Evolutionary conservation across 2,888 invertebrate species (phyloP).

Genomic region (Melinaea menophilus): DNA sequence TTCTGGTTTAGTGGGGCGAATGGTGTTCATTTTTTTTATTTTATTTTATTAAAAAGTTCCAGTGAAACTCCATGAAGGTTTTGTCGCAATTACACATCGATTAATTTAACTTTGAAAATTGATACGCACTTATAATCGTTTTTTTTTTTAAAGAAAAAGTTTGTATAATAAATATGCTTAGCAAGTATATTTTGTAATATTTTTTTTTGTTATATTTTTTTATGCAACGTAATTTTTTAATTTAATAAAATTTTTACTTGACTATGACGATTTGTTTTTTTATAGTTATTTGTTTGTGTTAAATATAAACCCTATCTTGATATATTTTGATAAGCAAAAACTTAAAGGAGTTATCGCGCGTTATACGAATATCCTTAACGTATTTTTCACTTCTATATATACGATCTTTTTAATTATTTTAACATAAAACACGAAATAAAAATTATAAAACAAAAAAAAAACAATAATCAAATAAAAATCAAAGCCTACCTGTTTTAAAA

Average conservation of each 20-base stretch:
- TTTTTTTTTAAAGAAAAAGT: too few species aligned
- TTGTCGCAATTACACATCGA: slow-evolving; percentile 17
- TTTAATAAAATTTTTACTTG: too few species aligned
- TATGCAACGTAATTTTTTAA: not conserved
- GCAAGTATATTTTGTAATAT: not conserved
- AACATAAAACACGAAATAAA: slow-evolving; percentile 12
- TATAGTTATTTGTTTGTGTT: too few species aligned
- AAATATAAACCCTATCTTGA: too few species aligned
- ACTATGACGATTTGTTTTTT: not conserved
- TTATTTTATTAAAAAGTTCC: slow-evolving; percentile 51
- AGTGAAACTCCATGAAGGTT: slow-evolving; percentile 57
- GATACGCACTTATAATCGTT: too few species aligned
- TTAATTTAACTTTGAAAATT: too few species aligned
- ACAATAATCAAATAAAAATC: slow-evolving; percentile 6
- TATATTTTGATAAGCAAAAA: too few species aligned
- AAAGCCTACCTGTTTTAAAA: slow-evolving; percentile 45
- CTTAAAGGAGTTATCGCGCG: too few species aligned
- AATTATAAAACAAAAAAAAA: slow-evolving; percentile 8
- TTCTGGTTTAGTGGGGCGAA: slow-evolving; percentile 69
- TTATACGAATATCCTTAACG: too few species aligned
- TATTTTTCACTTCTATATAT: too few species aligned
- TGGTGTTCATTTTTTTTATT: slow-evolving; percentile 55
- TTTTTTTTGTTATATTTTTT: slow-evolving; percentile 1
- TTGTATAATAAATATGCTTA: too few species aligned
- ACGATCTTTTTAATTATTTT: too few species aligned